phyloP scores from a whole-genome alignment of 2,888 invertebrate species.

The Melanargia galathea region DNA sequence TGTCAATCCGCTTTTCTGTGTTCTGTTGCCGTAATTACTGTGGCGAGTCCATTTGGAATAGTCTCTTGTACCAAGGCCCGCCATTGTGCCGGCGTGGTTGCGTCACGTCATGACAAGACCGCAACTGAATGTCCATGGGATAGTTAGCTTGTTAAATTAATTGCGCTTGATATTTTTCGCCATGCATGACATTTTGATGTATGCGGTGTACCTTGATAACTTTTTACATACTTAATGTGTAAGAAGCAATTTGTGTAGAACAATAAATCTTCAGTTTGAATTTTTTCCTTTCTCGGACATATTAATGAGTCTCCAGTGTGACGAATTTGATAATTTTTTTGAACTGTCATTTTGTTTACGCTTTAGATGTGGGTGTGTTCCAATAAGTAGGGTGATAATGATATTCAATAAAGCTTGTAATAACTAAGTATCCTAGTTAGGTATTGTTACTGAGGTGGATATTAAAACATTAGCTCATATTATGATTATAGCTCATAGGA shows the following conservation, averaged over 20 bases:
- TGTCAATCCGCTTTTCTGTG: slow-evolving; percentile 45
- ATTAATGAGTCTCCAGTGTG: not conserved
- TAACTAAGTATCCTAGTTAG: too few species aligned
- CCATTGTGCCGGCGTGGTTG: slow-evolving; percentile 60
- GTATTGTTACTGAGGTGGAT: too few species aligned
- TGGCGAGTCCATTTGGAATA: slow-evolving; percentile 52
- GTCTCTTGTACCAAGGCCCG: slow-evolving; percentile 60
- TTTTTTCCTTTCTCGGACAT: not conserved
- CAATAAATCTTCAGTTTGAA: not conserved
- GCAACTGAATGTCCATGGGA: slow-evolving; percentile 51
- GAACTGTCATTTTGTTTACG: not conserved
- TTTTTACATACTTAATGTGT: not conserved
- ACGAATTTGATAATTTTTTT: slow-evolving; percentile 11
- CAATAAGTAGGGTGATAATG: not conserved
- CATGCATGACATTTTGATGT: slow-evolving; percentile 34
- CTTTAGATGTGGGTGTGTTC: not conserved
- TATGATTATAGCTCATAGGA: too few species aligned
- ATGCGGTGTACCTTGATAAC: slow-evolving; percentile 26
- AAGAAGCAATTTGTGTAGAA: slow-evolving; percentile 1
- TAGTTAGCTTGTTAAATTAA: slow-evolving; percentile 59
- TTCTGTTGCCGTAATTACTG: slow-evolving; percentile 57
- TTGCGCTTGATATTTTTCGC: slow-evolving; percentile 34
- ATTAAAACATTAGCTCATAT: too few species aligned
- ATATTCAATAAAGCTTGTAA: too few species aligned
- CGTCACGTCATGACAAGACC: slow-evolving; percentile 57